A percentile compares a stretch with the other conserved stretches of the same genome.
phyloP scores from a whole-genome alignment of 2,797 vertebrate species.

The Pteropus rufus region DNA sequence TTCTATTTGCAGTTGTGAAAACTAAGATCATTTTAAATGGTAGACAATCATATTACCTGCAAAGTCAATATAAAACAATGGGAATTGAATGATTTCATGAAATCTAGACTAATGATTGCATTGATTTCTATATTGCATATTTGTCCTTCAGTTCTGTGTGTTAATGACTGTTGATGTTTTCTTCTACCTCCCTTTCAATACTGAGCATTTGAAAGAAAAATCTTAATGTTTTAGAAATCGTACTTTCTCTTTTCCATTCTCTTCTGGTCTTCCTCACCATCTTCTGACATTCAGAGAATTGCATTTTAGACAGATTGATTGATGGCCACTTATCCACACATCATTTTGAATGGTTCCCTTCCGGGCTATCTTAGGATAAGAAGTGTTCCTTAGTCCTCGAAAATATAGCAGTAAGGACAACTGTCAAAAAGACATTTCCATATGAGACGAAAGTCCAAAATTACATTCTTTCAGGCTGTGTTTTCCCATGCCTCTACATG shows the following conservation, averaged over 20 bases:
- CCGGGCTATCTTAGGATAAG: not conserved
- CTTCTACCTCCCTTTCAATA: not conserved
- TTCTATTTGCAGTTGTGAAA: not conserved
- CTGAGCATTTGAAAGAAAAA: not conserved
- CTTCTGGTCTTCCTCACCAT: not conserved
- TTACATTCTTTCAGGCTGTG: not conserved
- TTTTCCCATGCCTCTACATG: not conserved
- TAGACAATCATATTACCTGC: not conserved
- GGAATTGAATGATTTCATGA: not conserved
- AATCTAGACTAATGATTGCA: not conserved
- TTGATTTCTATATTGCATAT: not conserved
- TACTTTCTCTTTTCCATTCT: not conserved
- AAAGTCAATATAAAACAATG: not conserved
- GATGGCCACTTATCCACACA: not conserved
- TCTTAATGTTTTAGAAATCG: not conserved
- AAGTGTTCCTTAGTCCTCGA: not conserved
- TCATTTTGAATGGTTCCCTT: slow-evolving; percentile 8
- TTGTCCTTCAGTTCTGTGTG: not conserved
- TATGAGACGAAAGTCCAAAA: not conserved
- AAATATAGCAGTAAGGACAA: not conserved
- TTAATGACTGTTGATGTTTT: not conserved
- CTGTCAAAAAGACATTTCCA: not conserved
- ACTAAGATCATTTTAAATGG: not conserved
- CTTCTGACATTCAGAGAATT: slow-evolving; percentile 26
- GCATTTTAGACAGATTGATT: not conserved